phyloP scores from a whole-genome alignment of 2,113 vertebrate species.

The Alligator sinensis region DNA sequence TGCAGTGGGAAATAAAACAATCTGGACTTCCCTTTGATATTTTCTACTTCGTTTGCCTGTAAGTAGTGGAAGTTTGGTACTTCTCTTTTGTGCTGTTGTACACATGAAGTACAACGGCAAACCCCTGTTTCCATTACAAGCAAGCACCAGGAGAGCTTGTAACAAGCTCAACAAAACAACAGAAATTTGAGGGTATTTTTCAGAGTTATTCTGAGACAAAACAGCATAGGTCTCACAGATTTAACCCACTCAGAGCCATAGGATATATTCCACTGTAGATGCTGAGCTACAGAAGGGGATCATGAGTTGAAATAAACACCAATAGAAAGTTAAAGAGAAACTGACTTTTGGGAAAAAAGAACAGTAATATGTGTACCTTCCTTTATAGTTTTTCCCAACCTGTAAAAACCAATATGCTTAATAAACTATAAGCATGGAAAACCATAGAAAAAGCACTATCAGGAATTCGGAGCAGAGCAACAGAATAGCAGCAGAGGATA shows the following conservation, averaged over 20 bases:
- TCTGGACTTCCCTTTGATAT: constrained; percentile 62
- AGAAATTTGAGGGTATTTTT: constrained; percentile 55
- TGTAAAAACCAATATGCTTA: not conserved
- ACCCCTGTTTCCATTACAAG: constrained; percentile 50
- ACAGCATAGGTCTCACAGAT: not conserved
- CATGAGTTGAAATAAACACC: not conserved
- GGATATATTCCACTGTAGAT: not conserved
- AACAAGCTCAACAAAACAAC: too few species aligned
- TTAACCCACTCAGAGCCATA: not conserved
- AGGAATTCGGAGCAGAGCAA: not conserved
- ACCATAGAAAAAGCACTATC: not conserved
- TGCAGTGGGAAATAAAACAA: not conserved
- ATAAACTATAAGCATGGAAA: not conserved
- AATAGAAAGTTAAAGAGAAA: not conserved
- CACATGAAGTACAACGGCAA: constrained; percentile 53
- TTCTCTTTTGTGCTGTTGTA: constrained; percentile 65
- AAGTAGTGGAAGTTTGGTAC: constrained; percentile 63
- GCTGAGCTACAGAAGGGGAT: not conserved
- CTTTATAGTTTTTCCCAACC: not conserved
- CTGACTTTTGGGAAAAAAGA: not conserved
- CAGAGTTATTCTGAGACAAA: constrained; percentile 11
- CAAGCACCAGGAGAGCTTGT: constrained; percentile 1
- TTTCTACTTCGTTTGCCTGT: constrained; percentile 56
- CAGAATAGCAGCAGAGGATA: not conserved
- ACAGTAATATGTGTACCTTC: not conserved